These are phyloP conservation scores for Etia nguti DNA, from an alignment of 2,113 vertebrate species.

Conservation along the genomic window DNA sequence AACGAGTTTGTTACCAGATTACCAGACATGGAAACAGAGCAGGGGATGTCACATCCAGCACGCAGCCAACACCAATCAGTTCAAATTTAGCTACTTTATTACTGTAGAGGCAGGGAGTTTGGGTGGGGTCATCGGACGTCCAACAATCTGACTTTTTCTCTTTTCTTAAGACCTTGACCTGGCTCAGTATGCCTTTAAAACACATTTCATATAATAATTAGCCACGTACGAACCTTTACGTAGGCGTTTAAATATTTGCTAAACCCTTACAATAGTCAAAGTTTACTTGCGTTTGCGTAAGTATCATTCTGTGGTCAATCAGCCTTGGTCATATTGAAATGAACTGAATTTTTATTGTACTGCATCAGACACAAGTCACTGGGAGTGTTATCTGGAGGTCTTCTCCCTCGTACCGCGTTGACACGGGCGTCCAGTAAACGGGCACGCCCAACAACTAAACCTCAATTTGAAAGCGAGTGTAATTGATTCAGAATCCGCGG, in stretches of 20 bases:
- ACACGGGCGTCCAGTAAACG: background rate
- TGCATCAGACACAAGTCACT: background rate
- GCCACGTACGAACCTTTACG: background rate
- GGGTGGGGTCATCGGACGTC: background rate
- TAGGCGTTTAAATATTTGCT: background rate
- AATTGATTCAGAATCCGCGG: background rate
- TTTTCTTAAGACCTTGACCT: background rate
- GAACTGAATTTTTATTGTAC: background rate
- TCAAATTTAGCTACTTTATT: background rate
- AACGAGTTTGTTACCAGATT: background rate
- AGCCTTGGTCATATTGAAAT: background rate
- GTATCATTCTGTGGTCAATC: background rate
- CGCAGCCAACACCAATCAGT: background rate
- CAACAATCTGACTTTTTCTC: background rate
- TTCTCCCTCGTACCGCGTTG: background rate
- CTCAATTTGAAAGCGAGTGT: background rate
- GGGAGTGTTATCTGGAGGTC: background rate
- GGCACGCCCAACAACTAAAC: background rate
- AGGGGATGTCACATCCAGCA: background rate
- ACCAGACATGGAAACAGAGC: background rate
- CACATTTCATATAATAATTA: background rate
- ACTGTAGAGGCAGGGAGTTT: background rate
- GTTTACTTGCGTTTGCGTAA: background rate
- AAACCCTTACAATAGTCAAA: background rate
- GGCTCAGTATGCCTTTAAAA: background rate